phyloP scores from a whole-genome alignment of 2,888 invertebrate species.

The Melolontha melolontha region DNA sequence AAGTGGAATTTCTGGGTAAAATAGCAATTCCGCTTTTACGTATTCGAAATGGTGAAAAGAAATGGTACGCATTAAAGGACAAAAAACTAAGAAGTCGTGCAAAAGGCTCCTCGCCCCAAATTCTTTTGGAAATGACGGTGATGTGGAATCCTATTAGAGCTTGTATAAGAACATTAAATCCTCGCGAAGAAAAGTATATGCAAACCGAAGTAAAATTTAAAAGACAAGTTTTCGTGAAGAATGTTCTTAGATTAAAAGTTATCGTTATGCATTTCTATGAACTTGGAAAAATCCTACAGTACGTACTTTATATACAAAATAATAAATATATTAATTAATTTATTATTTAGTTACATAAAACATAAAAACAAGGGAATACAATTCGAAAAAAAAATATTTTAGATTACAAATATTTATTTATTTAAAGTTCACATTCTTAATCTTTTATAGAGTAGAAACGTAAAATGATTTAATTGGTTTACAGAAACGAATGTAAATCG shows the following conservation, averaged over 20 bases:
- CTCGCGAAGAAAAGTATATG: slow-evolving; percentile 95
- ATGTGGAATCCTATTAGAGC: slow-evolving; percentile 94
- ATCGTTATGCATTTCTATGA: slow-evolving; percentile 91
- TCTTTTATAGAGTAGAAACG: too few species aligned
- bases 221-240: slow-evolving; percentile 91
- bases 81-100: slow-evolving; percentile 90
- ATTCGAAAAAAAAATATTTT: too few species aligned
- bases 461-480: too few species aligned
- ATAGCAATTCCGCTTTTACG: slow-evolving; percentile 81
- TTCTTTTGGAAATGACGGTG: slow-evolving; percentile 90
- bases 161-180: slow-evolving; percentile 93
- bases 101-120: slow-evolving; percentile 93
- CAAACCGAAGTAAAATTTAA: slow-evolving; percentile 96
- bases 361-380: too few species aligned
- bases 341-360: neutral
- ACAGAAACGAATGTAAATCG: too few species aligned
- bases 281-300: slow-evolving; percentile 92
- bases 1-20: slow-evolving; percentile 97
- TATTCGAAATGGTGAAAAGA: slow-evolving; percentile 89
- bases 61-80: slow-evolving; percentile 97
- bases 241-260: slow-evolving; percentile 91
- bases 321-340: neutral
- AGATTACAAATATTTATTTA: too few species aligned
- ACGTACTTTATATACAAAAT: slow-evolving; percentile 63
- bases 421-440: too few species aligned